Conservation (phyloP, 2,888 invertebrate species). For the Orchesella flavescens region DNA sequence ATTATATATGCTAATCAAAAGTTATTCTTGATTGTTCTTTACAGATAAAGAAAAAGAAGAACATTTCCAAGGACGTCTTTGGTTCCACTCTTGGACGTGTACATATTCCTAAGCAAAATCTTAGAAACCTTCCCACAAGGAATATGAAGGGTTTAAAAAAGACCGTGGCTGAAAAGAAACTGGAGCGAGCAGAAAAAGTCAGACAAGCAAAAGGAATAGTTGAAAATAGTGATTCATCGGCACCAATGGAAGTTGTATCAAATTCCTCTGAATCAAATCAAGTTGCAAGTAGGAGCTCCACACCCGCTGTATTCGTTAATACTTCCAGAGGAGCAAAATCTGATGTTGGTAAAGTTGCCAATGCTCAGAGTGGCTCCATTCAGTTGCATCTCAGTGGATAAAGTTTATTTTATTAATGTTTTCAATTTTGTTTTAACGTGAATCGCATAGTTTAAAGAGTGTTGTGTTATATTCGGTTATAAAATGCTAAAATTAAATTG, state of each 20-base stretch:
- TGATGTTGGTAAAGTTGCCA: constrained; percentile 41
- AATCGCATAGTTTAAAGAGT: not conserved
- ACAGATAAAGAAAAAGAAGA: constrained; percentile 89
- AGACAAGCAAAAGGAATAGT: constrained; percentile 33
- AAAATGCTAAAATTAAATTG: too few relatives aligned
- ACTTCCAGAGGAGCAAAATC: constrained; percentile 64
- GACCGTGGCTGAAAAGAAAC: constrained; percentile 73
- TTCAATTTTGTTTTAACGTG: not conserved
- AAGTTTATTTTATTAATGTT: not conserved
- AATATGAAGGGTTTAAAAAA: constrained; percentile 92
- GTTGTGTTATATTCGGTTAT: not conserved
- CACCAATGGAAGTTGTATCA: constrained; percentile 34
- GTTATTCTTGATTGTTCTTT: not conserved
- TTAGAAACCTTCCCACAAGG: constrained; percentile 88
- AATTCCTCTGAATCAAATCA: not conserved
- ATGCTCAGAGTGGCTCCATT: constrained; percentile 25
- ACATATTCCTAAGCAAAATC: constrained; percentile 92
- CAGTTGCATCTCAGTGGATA: constrained; percentile 53
- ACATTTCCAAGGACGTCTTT: constrained; percentile 88
- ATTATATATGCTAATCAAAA: not conserved
- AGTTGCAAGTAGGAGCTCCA: not conserved
- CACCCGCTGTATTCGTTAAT: constrained; percentile 50
- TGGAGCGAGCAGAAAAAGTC: constrained; percentile 67
- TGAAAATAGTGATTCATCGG: not conserved
- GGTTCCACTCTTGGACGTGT: constrained; percentile 93